Evolutionary conservation across 1,140 invertebrate genomes (phyloP), one percentile per base, ranked within the genome.

Genomic region (Andrena cerasifolii): DNA sequence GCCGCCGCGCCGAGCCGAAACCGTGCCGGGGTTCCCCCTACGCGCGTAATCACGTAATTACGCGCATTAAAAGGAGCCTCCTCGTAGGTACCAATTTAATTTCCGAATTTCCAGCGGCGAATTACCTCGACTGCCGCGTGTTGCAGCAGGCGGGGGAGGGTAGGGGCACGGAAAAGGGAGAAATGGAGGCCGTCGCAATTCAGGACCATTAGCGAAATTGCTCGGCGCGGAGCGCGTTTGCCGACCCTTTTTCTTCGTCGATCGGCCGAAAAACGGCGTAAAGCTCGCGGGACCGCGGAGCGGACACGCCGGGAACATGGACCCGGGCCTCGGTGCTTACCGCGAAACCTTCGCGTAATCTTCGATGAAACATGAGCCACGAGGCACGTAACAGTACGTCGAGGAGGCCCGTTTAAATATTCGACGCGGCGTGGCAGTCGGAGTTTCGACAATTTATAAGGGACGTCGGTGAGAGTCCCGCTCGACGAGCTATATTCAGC

Each of bases 1-100:
- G 43, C 36, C 79, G 72, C 36, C 36, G 36, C 3, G 72, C 53
- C 85, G 43, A 87, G 88, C 87, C 85, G 84, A 77, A 87, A 79
- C 85, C 86, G 79, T 83, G 88, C 83, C 83, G 83, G 78, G 79
- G 81, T 74, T 85, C 77, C 68, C 53, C 68, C 63, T 79, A 51
- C 82, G 77, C 70, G 85, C 82, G 79, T 83, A 88, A 91, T 90
- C 84, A 89, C 84, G 84, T 87, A 89, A 90, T 91, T 90, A 89
- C 87, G 83, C 83, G 82, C 81, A 86, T 88, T 88, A 89, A 90
- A 87, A 84, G 80, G 72, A 79, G 77, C 78, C 80, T 80, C 49
- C 63, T 85, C 86, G 87, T 87, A 89, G 89, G 86, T 83, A 89
- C 80, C 86, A 89, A 90, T 90, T 90, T 90, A 89, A 90, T 91